A percentile compares a stretch with the other conserved stretches of the same genome.
Conservation (phyloP, 2,888 invertebrate species). For the Stictocephala bisonia region DNA sequence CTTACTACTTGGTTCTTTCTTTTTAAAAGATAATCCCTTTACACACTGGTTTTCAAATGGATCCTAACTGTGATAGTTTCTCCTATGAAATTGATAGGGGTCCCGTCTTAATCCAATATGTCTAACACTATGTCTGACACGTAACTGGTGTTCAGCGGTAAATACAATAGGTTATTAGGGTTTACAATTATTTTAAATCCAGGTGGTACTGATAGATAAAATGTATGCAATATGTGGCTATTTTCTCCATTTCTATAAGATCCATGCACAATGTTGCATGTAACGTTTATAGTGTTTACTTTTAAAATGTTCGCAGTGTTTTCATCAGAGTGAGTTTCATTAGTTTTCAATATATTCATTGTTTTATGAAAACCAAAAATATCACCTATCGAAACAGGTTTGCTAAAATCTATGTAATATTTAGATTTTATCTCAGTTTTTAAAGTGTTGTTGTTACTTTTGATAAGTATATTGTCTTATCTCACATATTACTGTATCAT, state of each 20-base stretch:
- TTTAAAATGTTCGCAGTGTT: neutral
- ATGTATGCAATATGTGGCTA: neutral
- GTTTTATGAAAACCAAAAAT: neutral
- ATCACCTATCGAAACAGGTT: neutral
- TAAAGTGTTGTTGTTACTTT: no score
- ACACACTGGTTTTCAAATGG: neutral
- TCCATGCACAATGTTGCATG: slow-evolving; percentile 28
- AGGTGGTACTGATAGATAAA: neutral
- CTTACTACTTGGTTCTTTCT: neutral
- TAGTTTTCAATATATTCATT: neutral
- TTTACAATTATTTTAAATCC: neutral
- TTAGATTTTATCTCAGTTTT: neutral
- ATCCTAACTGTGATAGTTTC: neutral
- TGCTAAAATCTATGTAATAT: neutral
- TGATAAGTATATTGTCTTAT: neutral
- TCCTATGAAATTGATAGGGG: neutral
- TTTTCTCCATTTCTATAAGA: slow-evolving; percentile 29
- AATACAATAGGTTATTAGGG: neutral
- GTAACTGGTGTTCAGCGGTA: no score
- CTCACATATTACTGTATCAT: neutral
- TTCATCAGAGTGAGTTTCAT: neutral
- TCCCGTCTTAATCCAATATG: neutral
- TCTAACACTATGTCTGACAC: no score
- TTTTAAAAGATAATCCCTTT: neutral
- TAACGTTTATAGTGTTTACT: slow-evolving; percentile 9